phyloP scores from a whole-genome alignment of 2,888 invertebrate genomes.

The Caenorhabditis wallacei region DNA sequence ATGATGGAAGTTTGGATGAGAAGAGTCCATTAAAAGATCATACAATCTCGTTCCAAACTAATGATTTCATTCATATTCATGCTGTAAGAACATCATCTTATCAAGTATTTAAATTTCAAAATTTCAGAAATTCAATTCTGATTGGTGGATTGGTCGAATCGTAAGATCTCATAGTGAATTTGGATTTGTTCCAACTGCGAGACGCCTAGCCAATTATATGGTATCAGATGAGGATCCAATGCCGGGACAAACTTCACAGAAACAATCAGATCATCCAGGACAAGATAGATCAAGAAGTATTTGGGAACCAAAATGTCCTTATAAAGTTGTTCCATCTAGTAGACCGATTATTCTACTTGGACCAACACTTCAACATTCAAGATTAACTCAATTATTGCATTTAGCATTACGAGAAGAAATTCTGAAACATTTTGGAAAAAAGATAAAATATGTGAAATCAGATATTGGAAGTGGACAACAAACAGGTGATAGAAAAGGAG shows the following conservation, averaged over 20 bases:
- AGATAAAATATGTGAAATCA: conserved; percentile 57
- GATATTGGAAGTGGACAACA: conserved; percentile 65
- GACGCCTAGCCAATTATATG: conserved; percentile 68
- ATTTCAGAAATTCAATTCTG: conserved; percentile 95
- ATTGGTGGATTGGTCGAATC: conserved; percentile 99
- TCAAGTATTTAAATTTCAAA: not conserved
- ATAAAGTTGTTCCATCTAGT: conserved; percentile 99
- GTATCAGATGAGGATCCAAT: conserved; percentile 52
- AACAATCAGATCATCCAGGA: conserved; percentile 24
- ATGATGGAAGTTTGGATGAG: conserved; percentile 96
- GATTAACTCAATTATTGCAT: conserved; percentile 69
- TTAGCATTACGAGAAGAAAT: conserved; percentile 67
- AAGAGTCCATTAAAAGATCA: conserved; percentile 98
- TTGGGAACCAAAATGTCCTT: conserved; percentile 92
- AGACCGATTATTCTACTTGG: conserved; percentile 98
- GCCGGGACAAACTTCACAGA: conserved; percentile 6
- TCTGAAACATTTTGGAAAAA: conserved; percentile 66
- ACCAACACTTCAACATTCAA: conserved; percentile 85
- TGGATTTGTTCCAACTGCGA: conserved; percentile 93
- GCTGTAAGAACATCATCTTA: conserved; percentile 86
- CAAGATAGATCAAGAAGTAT: conserved; percentile 54
- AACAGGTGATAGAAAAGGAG: conserved; percentile 40
- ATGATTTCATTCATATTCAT: conserved; percentile 98
- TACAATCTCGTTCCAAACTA: conserved; percentile 96
- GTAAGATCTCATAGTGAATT: conserved; percentile 98